Conservation (phyloP, 2,113 vertebrate genomes). For the rat (Rattus norvegicus) region DNA sequence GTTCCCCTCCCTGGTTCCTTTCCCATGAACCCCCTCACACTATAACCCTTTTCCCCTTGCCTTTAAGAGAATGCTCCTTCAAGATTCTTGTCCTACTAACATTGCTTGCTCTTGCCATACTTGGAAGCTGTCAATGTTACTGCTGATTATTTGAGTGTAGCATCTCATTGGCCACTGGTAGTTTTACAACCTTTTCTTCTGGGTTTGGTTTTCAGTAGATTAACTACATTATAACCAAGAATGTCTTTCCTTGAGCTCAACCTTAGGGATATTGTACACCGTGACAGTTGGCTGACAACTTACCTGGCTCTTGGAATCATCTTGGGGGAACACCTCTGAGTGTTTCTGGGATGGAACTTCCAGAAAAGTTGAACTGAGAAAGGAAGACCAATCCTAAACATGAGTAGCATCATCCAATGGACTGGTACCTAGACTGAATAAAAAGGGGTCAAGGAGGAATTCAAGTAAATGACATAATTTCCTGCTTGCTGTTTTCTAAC, state of each 20-base stretch:
- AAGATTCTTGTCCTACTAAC: neutral
- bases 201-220: neutral
- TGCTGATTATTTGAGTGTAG: neutral
- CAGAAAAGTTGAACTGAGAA: neutral
- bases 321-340: neutral
- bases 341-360: neutral
- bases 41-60: too few relatives aligned
- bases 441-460: neutral
- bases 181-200: neutral
- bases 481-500: neutral
- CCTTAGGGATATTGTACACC: neutral
- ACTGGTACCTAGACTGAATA: neutral
- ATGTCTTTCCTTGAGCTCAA: neutral
- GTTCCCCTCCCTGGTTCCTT: too few relatives aligned
- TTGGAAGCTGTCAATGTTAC: neutral
- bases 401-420: neutral
- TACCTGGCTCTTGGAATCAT: neutral
- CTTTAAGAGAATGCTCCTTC: too few relatives aligned
- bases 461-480: neutral
- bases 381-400: neutral
- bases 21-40: too few relatives aligned
- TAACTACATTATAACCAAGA: neutral
- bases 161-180: neutral
- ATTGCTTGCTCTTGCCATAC: neutral
- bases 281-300: neutral